Evolutionary conservation across 2,113 vertebrate genomes (phyloP).

Genomic region (Sprattus sprattus): DNA sequence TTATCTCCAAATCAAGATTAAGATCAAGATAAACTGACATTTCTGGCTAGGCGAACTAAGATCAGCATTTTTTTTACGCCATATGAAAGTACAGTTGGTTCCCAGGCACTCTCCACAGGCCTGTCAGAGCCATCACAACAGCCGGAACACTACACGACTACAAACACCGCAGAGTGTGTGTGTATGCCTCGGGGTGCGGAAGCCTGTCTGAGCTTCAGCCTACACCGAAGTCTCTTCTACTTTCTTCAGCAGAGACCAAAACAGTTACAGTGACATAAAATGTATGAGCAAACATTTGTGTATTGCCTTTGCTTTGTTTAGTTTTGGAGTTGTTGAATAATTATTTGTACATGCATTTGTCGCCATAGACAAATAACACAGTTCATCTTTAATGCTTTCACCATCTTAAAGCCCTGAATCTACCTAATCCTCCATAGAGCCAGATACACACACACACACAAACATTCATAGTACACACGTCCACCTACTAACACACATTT

Average conservation of each 20-base stretch:
- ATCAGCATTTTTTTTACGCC: not conserved
- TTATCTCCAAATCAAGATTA: not conserved
- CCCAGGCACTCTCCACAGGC: not conserved
- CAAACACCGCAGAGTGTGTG: constrained; percentile 2
- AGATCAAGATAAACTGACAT: not conserved
- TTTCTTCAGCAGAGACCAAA: not conserved
- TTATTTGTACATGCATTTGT: not conserved
- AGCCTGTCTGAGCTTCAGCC: not conserved
- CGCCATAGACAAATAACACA: not conserved
- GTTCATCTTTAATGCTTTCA: not conserved
- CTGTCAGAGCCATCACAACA: not conserved
- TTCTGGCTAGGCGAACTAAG: not conserved
- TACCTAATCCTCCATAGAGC: not conserved
- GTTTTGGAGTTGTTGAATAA: not conserved
- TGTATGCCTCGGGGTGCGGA: not conserved
- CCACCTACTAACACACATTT: not conserved
- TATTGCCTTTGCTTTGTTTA: not conserved
- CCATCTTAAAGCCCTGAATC: not conserved
- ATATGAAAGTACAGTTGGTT: not conserved
- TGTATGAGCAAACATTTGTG: not conserved
- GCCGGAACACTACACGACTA: not conserved
- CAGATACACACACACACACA: not conserved
- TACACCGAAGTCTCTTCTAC: not conserved
- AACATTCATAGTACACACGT: not conserved
- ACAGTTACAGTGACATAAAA: not conserved